Evolutionary conservation across 2,888 invertebrate species (phyloP).

Genomic region (Netelia fuscicornis): DNA sequence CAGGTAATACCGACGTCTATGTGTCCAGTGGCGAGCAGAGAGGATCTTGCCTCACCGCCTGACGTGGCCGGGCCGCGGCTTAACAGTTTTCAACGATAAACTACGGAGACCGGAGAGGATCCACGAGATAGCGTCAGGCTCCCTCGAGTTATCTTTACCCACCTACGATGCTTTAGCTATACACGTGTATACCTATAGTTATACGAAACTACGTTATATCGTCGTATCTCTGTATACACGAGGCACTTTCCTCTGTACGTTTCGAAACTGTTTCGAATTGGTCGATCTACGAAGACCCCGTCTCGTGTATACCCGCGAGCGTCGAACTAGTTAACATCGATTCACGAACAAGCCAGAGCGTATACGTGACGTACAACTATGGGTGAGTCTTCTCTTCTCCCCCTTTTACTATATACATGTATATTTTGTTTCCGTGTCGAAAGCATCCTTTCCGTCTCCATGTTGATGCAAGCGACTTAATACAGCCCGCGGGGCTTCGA

Average conservation of each 20-base stretch:
- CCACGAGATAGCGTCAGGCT: conserved; percentile 27
- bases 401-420: not conserved
- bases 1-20: conserved; percentile 23
- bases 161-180: conserved; percentile 16
- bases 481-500: conserved; percentile 4
- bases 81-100: conserved; percentile 67
- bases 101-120: conserved; percentile 50
- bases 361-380: not conserved
- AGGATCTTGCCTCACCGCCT: conserved; percentile 45
- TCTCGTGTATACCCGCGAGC: conserved; percentile 47
- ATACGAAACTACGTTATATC: too few relatives aligned
- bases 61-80: conserved; percentile 59
- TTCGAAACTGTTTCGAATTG: conserved; percentile 62
- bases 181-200: not conserved
- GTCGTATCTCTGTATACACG: not conserved
- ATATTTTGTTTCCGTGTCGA: conserved; percentile 2
- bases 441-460: conserved; percentile 38
- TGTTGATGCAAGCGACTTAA: conserved; percentile 20
- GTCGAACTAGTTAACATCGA: conserved; percentile 63
- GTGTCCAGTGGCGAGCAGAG: conserved; percentile 29
- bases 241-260: conserved; percentile 43
- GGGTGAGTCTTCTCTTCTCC: not conserved
- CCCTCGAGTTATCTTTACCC: conserved; percentile 54
- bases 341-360: conserved; percentile 31
- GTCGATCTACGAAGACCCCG: conserved; percentile 40